Base-by-base conservation (phyloP, 23 tunicate species). In the Ciona savignyi region DNA sequence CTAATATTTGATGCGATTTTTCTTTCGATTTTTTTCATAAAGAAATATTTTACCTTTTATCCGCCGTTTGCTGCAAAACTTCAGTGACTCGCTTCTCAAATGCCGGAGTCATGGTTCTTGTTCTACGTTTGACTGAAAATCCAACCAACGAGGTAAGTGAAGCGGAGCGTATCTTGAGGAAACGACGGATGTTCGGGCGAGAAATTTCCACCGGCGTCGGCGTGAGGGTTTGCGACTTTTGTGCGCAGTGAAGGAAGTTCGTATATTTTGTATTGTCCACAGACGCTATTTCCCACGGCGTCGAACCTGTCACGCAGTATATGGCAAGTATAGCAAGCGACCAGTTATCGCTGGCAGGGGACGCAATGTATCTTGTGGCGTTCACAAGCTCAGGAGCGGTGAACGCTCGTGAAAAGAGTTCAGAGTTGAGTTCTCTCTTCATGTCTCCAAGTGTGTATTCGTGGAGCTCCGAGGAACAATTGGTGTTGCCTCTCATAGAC, bases 251-350 rank as follows among this genome's bases (percentile, higher is more conserved):
- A 23, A 81, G 70, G 34, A 82, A 82, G 33, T 67, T 68, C 4
- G 87, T 82, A 60, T 82, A 82, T 35, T 74, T 82, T 65, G 49
- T 29, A 49, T 82, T 74, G 34, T 82, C 75, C 30, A 74, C 80
- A 23, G 87, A 56, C 33, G 87, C 87, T 1, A n/a, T 69, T 60
- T 82, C 80, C 87, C 87, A 82, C 70, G 87, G 87, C 9, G 87
- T 82, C 34, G 63, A 31, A 1, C 87, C 87, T 2, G 75, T 82
- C 49, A 82, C 78, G 27, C 78, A 67, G 63, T 71, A 82, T 25
- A 82, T 60, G 24, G 80, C 80, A 48, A 82, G 27, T 26, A 82
- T 82, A 20, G 34, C 66, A 26, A 82, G 70, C 4, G 87, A 82
- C 87, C 87, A 82, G 56, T 82, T 68, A 56, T 82, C 87, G 4